Evolutionary conservation across 2,888 invertebrate genomes (phyloP).

Genomic region (Amaurobius ferox): DNA sequence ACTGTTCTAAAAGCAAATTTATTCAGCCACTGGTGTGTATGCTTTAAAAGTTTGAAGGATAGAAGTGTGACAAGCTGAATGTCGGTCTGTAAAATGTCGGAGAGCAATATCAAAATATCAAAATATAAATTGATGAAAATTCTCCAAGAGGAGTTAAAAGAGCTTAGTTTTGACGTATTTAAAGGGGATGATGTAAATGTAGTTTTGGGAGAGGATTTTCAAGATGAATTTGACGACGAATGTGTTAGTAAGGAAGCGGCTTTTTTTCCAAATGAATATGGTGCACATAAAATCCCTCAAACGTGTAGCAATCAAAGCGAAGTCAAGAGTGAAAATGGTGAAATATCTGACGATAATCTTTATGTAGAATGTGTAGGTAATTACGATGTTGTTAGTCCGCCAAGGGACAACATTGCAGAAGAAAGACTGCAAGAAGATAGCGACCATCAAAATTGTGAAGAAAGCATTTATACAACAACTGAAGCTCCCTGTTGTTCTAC

Average conservation of each 20-base stretch:
- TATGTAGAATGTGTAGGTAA: too few relatives aligned
- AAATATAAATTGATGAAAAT: neutral
- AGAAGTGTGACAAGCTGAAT: neutral
- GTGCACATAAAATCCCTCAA: neutral
- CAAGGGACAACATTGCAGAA: too few relatives aligned
- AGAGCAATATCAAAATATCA: neutral
- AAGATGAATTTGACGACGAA: neutral
- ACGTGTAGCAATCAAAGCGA: neutral
- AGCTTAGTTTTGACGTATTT: neutral
- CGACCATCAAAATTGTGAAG: too few relatives aligned
- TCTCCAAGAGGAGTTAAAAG: neutral
- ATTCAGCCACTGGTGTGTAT: too few relatives aligned
- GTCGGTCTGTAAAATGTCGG: neutral
- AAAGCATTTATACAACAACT: too few relatives aligned
- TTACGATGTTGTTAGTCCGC: too few relatives aligned
- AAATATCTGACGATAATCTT: too few relatives aligned
- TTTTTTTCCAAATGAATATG: neutral
- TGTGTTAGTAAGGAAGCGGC: neutral
- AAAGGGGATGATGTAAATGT: neutral
- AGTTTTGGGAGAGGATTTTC: neutral
- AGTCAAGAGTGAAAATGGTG: neutral
- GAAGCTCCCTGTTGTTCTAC: too few relatives aligned
- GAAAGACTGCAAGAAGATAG: too few relatives aligned
- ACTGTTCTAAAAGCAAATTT: too few relatives aligned
- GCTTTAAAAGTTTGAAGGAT: too few relatives aligned